Evolutionary conservation across 2,888 invertebrate genomes (phyloP).

Genomic region (Odontocolon sp.): DNA sequence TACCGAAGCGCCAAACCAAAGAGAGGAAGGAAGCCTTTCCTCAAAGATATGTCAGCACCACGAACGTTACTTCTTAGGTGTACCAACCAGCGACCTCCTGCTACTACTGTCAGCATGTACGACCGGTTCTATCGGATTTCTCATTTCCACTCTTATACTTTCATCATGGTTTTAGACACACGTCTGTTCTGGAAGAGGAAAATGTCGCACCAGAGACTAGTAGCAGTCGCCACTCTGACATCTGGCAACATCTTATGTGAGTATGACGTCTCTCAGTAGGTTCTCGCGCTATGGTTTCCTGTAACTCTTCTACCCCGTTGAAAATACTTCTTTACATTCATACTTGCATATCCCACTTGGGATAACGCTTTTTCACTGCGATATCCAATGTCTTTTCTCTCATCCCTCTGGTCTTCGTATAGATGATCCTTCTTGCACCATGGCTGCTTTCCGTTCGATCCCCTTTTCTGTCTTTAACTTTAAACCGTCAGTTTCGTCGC

Average conservation of each 20-base stretch:
- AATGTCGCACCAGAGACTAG: no score
- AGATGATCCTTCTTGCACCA: conserved; percentile 32
- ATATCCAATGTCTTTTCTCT: neutral
- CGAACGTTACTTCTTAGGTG: neutral
- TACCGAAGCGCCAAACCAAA: conserved; percentile 15
- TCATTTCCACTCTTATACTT: neutral
- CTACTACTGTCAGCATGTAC: neutral
- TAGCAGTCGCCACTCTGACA: no score
- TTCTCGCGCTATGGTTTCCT: no score
- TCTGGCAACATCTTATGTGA: no score
- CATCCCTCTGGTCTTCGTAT: conserved; percentile 6
- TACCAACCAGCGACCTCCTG: neutral
- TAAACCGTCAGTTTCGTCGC: neutral
- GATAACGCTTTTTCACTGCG: neutral
- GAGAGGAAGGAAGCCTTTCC: conserved; percentile 7
- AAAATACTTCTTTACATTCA: neutral
- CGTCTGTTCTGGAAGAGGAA: no score
- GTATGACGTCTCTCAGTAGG: no score
- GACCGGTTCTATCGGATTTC: neutral
- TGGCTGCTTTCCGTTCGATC: neutral
- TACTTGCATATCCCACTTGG: conserved; percentile 18
- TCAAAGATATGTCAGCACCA: conserved; percentile 4
- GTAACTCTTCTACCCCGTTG: no score
- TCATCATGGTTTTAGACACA: no score
- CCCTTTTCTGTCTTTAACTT: neutral